These are phyloP conservation scores for Staurois parvus DNA, from an alignment of 2,797 vertebrate species.

Conservation along the genomic window DNA sequence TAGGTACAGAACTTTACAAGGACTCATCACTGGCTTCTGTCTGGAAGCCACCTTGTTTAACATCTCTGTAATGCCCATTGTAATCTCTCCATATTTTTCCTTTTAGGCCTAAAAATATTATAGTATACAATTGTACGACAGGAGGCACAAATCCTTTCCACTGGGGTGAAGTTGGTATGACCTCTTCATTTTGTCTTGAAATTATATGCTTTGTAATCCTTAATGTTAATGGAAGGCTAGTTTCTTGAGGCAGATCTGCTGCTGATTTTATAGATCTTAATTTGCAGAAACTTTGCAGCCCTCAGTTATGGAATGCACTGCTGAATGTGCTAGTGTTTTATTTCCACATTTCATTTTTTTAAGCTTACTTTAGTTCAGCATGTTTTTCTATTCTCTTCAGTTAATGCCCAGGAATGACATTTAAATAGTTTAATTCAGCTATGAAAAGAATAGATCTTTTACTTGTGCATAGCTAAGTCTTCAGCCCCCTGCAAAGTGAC, in stretches of 20 bases:
- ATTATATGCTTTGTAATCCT: slow-evolving; percentile 20
- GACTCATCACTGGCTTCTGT: background rate
- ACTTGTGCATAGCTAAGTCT: slow-evolving; percentile 10
- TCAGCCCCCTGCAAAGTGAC: background rate
- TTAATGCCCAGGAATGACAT: slow-evolving; percentile 3
- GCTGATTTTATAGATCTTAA: background rate
- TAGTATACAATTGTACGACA: slow-evolving; percentile 92
- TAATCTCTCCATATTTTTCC: background rate
- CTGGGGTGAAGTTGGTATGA: slow-evolving; percentile 93
- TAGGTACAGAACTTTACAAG: slow-evolving; percentile 79
- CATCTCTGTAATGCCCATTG: background rate
- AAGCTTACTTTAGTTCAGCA: slow-evolving; percentile 34
- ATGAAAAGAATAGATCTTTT: background rate
- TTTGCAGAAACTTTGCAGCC: slow-evolving; percentile 4
- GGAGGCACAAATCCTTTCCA: slow-evolving; percentile 90
- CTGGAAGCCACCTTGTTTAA: no score
- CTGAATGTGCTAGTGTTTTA: background rate
- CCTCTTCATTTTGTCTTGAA: background rate
- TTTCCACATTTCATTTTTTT: background rate
- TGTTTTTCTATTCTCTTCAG: background rate
- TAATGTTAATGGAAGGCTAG: slow-evolving; percentile 1
- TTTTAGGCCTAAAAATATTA: slow-evolving; percentile 83
- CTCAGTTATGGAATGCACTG: slow-evolving; percentile 32
- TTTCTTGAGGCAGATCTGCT: background rate
- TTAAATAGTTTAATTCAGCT: background rate